A percentile compares a stretch with the other conserved stretches of the same genome.
These are phyloP conservation scores for Aethina tumida DNA, from an alignment of 1,140 invertebrate species.

Conservation along the genomic window DNA sequence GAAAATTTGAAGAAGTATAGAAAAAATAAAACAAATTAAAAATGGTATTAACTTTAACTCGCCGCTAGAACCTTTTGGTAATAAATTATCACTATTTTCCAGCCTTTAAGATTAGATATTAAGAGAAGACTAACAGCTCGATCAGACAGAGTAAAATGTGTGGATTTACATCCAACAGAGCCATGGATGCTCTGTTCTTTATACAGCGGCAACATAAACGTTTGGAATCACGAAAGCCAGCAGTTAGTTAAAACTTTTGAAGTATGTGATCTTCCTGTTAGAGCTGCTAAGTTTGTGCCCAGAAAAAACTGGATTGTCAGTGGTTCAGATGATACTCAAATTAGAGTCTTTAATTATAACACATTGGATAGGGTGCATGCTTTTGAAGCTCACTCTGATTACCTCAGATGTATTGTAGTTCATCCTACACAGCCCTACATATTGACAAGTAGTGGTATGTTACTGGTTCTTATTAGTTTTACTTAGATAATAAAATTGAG, in stretches of 20 bases:
- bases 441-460: conserved; percentile 88
- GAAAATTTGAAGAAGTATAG: no score
- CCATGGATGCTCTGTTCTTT: conserved; percentile 97
- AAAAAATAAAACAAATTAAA: no score
- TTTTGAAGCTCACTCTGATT: conserved; percentile 98
- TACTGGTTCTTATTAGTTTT: conserved; percentile 1
- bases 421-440: conserved; percentile 97
- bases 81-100: no score
- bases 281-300: conserved; percentile 91
- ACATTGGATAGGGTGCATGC: conserved; percentile 91
- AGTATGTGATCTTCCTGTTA: conserved; percentile 92
- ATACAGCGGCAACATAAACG: conserved; percentile 98
- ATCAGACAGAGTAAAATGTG: conserved; percentile 96
- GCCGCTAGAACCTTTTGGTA: no score
- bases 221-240: conserved; percentile 98
- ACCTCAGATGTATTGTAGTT: conserved; percentile 90
- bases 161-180: conserved; percentile 94
- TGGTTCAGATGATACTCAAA: conserved; percentile 93
- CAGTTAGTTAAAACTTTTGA: conserved; percentile 89
- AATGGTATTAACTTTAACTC: no score
- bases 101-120: conserved; percentile 94
- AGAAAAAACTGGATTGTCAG: conserved; percentile 98
- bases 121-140: conserved; percentile 94
- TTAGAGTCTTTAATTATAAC: conserved; percentile 98
- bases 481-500: neutral